Evolutionary conservation across 2,797 vertebrate species (phyloP), one percentile per base, ranked within the genome.

Genomic region (Rhinogobio ventralis): DNA sequence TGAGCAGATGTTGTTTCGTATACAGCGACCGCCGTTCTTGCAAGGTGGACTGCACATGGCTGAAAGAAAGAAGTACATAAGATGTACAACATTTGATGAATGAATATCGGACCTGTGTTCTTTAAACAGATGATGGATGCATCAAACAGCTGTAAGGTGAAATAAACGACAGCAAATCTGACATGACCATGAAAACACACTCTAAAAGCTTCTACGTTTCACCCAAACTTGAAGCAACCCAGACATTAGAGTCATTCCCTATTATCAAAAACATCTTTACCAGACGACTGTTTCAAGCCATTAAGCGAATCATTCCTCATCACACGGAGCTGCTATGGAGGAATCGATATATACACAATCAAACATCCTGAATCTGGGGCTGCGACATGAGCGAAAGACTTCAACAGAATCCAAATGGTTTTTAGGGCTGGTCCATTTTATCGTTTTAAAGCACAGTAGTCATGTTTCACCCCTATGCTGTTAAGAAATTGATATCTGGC

Each of bases 41-140:
- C 97, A 98, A 57, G 96, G 93, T 0, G 96, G 97, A 62, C 87
- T 95, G 94, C 97, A 98, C 25, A 98, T 77, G 19, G 97, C 97
- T 98, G 73, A 62, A 67, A 30, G 13, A 78, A 71, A 20, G 25
- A 85, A 42, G 55, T 60, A 80, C 45, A 60, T 25, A 51, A 73
- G 9, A 51, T 2, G 15, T 67, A 36, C 15, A 28, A 6, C 28
- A 19, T 66, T 36, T 83, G 57, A 76, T 55, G 15, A 67, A 28
- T 39, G 33, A 53, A 76, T 25, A 75, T 75, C 60, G 20, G 23
- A 36, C 55, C 25, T 2, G 14, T 75, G 60, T 64, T 73, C 30
- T 64, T 23, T 30, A 10, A 84, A 53, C 72, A 67, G 46, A 28
- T 42, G 62, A 9, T 11, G 28, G 42, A 82, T 13, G 71, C 15